Conservation (phyloP, 2,797 vertebrate species). For the Onychomys leucogaster region DNA sequence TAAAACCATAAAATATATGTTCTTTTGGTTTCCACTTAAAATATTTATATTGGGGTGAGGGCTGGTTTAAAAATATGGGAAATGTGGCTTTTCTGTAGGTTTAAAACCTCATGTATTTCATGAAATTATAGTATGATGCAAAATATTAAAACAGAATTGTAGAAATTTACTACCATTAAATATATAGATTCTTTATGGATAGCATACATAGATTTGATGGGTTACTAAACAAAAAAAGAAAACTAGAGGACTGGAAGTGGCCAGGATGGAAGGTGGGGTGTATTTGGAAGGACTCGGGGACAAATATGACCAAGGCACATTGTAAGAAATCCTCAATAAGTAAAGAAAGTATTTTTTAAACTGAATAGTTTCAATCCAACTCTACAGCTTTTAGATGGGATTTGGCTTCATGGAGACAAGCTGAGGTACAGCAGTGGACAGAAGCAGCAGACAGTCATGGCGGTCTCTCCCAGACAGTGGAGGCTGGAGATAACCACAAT, state of each 20-base stretch:
- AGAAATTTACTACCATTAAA: constrained; percentile 36
- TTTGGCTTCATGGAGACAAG: background rate
- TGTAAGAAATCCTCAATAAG: background rate
- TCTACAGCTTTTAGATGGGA: background rate
- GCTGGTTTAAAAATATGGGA: background rate
- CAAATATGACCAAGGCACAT: background rate
- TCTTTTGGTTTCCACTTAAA: constrained; percentile 33
- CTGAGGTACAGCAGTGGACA: background rate
- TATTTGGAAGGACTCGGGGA: background rate
- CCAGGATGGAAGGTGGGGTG: no score
- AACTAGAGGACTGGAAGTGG: background rate
- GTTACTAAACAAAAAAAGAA: background rate
- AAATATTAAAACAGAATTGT: constrained; percentile 45
- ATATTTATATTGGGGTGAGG: background rate
- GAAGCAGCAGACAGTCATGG: background rate
- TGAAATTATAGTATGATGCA: background rate
- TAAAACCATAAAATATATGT: background rate
- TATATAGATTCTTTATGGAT: background rate
- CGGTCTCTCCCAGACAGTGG: background rate
- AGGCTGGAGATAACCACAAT: background rate
- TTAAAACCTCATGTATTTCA: constrained; percentile 46
- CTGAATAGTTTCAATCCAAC: background rate
- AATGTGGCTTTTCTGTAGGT: background rate
- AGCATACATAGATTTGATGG: background rate
- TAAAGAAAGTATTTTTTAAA: background rate